Evolutionary conservation across 1,140 invertebrate species (phyloP).

Genomic region (Chymomyza costata): DNA sequence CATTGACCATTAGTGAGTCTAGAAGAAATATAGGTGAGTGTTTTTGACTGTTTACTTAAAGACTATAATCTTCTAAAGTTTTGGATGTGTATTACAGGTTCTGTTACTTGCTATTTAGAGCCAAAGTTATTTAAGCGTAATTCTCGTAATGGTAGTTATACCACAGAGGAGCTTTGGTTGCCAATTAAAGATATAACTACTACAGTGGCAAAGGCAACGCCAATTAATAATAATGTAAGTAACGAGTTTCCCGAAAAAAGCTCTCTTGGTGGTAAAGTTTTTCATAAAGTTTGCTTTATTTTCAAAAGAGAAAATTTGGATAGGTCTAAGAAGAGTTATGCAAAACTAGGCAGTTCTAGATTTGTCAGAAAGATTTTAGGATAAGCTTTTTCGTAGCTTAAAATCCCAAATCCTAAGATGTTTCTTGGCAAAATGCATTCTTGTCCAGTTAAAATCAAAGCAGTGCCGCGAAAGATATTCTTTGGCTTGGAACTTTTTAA

Average conservation of each 20-base stretch:
- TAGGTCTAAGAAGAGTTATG: no score
- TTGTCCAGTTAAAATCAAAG: no score
- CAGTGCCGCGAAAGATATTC: no score
- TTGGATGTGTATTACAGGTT: conserved; percentile 72
- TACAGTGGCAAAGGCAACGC: conserved; percentile 50
- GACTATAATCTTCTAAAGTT: not conserved
- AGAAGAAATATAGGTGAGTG: conserved; percentile 61
- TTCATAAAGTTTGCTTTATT: no score
- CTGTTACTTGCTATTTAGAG: conserved; percentile 84
- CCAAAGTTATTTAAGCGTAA: conserved; percentile 82
- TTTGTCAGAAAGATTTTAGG: no score
- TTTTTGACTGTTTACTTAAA: not conserved
- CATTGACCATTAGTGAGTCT: conserved; percentile 66
- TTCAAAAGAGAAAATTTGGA: no score
- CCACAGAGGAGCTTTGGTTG: conserved; percentile 86
- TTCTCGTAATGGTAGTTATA: conserved; percentile 78
- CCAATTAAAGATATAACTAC: conserved; percentile 81
- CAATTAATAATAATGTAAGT: conserved; percentile 49
- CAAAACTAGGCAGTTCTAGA: no score
- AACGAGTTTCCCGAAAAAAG: not conserved
- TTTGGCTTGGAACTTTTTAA: no score
- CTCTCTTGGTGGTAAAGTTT: no score
- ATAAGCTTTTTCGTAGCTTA: no score
- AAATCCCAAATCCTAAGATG: no score
- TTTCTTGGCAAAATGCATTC: no score